Base-by-base conservation (phyloP, 1,140 invertebrate genomes). In the Dendrolimus kikuchii region DNA sequence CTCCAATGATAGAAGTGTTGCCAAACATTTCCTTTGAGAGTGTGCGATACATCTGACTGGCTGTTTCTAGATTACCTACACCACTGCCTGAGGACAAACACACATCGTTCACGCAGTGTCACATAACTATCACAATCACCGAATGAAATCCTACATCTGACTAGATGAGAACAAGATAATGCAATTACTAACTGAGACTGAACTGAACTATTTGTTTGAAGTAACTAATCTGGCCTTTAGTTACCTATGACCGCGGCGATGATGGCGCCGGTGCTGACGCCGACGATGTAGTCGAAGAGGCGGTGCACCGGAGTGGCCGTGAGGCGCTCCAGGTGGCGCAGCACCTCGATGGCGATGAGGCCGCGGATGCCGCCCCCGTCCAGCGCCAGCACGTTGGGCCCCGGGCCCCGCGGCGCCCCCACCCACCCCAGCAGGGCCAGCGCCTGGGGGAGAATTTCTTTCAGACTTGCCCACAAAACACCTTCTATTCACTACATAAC, bases 341-440 rank as follows among this genome's bases (percentile, higher is more conserved):
- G 77, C 73, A 96, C 92, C 85, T 95, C 92, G 46, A 97, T 90
- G 0, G 95, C 93, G 9, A 96, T 88, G 8, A 97, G 88, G 38
- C 95, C 95, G 52, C 95, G 91, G 50, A 95, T 94, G 49, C 96
- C 96, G 40, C 96, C 96, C 5, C 96, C 96, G 89, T 98, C 96
- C 61, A 98, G 94, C 0, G 94, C 90, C 7, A 98, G 86, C 49
- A 98, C 92, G 76, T 94, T 89, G 38, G 97, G 93, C 5, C 96
- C 96, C 53, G 88, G 85, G 5, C 91, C 91, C 59, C 89, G 90
- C 5, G 94, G 86, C 39, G 94, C 92, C 55, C 92, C 89, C 6
- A 89, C 81, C 73, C 95, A 90, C 5, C 96, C 96, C 50, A 97
- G 76, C 38, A 96, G 72, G 1, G 93, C 90, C 50, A 97, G 86